Evolutionary conservation across 2,113 vertebrate species (phyloP).

Genomic region (Cephalopterus ornatus): DNA sequence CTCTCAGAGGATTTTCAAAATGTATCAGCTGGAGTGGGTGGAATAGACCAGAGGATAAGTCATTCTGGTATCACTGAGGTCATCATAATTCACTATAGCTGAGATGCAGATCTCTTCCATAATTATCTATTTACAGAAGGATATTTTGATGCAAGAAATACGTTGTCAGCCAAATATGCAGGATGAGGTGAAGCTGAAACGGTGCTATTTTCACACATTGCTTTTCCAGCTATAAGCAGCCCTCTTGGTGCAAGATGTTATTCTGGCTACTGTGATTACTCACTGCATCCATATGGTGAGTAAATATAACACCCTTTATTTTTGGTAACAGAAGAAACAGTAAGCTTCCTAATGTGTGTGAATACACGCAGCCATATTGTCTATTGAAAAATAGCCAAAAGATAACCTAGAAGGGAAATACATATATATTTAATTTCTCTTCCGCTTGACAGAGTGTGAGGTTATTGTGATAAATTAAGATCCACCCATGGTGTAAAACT

Average conservation of each 20-base stretch:
- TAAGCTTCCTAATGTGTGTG: background rate
- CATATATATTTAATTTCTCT: background rate
- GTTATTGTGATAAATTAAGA: background rate
- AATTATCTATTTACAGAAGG: background rate
- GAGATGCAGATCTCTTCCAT: background rate
- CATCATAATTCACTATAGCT: background rate
- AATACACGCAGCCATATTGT: background rate
- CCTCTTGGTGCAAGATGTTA: background rate
- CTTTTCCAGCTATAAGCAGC: background rate
- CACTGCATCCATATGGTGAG: background rate
- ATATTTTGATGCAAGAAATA: background rate
- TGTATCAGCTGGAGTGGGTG: background rate
- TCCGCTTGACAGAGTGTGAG: background rate
- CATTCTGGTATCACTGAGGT: background rate
- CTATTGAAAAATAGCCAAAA: background rate
- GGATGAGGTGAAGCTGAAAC: background rate
- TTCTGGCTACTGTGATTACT: background rate
- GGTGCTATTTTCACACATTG: background rate
- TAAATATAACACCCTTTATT: background rate
- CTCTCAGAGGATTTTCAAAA: background rate
- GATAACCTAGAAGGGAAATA: background rate
- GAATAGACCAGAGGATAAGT: background rate
- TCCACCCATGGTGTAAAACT: background rate
- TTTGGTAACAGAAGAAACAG: background rate
- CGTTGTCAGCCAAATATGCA: background rate